Conservation (phyloP, 2,113 vertebrate genomes). For the Piaya cayana region DNA sequence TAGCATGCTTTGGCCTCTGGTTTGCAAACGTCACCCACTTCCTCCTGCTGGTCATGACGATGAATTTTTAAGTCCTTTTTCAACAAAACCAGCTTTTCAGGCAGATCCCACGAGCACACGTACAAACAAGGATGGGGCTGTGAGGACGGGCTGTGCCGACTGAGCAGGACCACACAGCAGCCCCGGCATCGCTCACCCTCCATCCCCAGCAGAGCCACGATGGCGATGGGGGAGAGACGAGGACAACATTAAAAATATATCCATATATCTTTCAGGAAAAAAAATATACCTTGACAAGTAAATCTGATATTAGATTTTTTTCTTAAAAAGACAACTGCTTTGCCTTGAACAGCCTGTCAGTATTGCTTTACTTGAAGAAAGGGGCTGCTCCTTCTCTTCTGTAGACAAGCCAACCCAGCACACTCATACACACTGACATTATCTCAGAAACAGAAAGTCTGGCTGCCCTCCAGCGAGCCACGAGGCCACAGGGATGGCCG, state of each 20-base stretch:
- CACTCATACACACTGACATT: not conserved
- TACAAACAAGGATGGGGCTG: rapidly evolving
- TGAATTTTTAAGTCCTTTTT: not conserved
- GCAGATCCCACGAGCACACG: rapidly evolving
- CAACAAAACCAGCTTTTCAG: not conserved
- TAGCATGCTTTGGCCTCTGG: not conserved
- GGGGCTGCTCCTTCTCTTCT: not conserved
- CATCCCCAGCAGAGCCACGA: rapidly evolving
- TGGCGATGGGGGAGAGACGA: rapidly evolving
- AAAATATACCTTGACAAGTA: not conserved
- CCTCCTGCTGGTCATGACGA: rapidly evolving
- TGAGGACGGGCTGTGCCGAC: rapidly evolving
- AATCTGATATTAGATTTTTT: not conserved
- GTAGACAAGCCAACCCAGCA: not conserved
- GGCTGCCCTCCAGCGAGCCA: not conserved
- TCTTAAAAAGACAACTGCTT: not conserved
- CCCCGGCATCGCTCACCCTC: not conserved
- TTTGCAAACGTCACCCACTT: not conserved
- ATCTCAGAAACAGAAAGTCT: rapidly evolving
- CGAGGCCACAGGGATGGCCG: not conserved
- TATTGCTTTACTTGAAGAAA: not conserved
- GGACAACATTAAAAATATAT: not conserved
- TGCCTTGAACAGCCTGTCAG: not conserved
- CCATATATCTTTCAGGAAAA: not conserved
- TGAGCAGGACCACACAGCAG: not conserved